Evolutionary conservation across 2,888 invertebrate genomes (phyloP).

Genomic region (Macrophya alboannulata): DNA sequence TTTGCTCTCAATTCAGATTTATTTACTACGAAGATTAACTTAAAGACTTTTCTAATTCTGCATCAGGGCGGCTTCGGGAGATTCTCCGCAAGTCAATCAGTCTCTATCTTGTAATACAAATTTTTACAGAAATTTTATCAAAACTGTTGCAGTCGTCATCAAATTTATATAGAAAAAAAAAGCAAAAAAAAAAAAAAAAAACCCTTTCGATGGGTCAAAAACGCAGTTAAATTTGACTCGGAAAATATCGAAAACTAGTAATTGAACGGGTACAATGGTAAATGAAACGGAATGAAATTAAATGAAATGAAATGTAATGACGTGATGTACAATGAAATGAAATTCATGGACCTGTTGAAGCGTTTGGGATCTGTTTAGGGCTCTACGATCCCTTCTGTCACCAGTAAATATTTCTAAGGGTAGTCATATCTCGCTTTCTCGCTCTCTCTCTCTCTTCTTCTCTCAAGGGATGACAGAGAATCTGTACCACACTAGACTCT

Average conservation of each 20-base stretch:
- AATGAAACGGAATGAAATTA: background rate
- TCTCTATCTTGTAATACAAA: background rate
- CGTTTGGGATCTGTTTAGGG: slow-evolving; percentile 78
- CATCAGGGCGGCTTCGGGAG: background rate
- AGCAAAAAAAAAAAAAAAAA: background rate
- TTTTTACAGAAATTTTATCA: background rate
- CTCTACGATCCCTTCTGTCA: slow-evolving; percentile 65
- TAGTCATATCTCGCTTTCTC: slow-evolving; percentile 67
- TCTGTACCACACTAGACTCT: slow-evolving; percentile 67
- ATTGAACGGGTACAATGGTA: background rate
- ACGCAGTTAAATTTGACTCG: background rate
- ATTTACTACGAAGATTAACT: background rate
- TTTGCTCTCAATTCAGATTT: slow-evolving; percentile 39
- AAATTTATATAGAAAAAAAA: background rate
- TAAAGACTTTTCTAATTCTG: background rate
- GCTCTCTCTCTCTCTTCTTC: slow-evolving; percentile 57
- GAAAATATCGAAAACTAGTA: background rate
- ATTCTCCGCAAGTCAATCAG: background rate
- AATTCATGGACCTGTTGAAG: slow-evolving; percentile 80
- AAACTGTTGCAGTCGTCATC: background rate
- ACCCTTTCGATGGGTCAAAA: background rate
- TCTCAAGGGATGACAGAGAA: slow-evolving; percentile 72
- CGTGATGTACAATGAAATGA: slow-evolving; percentile 22
- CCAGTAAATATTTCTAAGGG: slow-evolving; percentile 72
- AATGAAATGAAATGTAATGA: slow-evolving; percentile 15